Conservation (phyloP, 2,113 vertebrate species). For the Eclectus roratus region DNA sequence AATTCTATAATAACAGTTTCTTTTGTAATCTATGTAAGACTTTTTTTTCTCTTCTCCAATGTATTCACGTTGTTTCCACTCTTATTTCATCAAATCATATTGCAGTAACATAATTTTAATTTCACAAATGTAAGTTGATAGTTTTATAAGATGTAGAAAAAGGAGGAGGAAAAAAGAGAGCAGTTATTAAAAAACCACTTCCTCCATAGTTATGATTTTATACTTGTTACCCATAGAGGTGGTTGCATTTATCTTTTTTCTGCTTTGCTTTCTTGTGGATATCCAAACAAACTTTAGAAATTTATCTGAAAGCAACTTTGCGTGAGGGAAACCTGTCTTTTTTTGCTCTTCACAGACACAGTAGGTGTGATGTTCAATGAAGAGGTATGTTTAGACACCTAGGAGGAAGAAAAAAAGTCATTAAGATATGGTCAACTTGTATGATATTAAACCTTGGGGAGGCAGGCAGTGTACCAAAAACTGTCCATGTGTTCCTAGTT, state of each 20-base stretch:
- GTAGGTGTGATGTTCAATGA: background rate
- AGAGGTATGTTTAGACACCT: background rate
- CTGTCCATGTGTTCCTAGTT: background rate
- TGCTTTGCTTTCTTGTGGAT: background rate
- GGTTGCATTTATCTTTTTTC: background rate
- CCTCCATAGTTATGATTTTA: background rate
- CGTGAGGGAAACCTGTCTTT: background rate
- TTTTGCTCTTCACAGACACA: background rate
- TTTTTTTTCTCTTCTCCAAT: background rate
- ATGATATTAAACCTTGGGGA: background rate
- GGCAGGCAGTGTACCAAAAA: background rate
- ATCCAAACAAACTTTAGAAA: background rate
- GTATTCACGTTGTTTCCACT: background rate
- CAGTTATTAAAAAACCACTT: background rate
- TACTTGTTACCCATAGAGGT: background rate
- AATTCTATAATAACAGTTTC: background rate
- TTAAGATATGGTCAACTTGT: background rate
- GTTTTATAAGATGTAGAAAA: background rate
- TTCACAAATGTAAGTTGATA: background rate
- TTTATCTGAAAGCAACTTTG: background rate
- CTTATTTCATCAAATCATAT: background rate
- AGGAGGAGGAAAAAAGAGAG: background rate
- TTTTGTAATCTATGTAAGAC: background rate
- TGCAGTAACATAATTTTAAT: background rate
- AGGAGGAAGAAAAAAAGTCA: background rate